phyloP scores from a whole-genome alignment of 2,113 vertebrate species.

The Osmerus eperlanus region DNA sequence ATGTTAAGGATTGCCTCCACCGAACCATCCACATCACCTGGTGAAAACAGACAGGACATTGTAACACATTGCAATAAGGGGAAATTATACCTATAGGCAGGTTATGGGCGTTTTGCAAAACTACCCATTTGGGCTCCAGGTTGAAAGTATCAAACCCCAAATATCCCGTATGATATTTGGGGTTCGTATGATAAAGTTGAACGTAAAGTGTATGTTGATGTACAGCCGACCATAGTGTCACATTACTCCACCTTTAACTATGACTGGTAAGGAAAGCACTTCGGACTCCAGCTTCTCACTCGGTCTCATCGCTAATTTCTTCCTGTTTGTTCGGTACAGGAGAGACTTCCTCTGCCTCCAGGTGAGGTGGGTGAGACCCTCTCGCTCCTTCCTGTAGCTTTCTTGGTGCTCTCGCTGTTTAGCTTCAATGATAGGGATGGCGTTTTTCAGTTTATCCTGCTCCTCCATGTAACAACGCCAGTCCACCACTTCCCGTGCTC shows the following conservation, averaged over 20 bases:
- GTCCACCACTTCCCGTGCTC: slow-evolving; percentile 84
- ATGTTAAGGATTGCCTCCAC: slow-evolving; percentile 87
- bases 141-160: too few species aligned
- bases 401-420: slow-evolving; percentile 80
- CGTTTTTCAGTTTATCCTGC: slow-evolving; percentile 73
- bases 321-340: slow-evolving; percentile 72
- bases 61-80: neutral
- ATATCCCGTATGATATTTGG: too few species aligned
- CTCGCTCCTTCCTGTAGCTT: slow-evolving; percentile 68
- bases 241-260: slow-evolving; percentile 85
- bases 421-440: slow-evolving; percentile 73
- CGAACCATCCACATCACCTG: slow-evolving; percentile 94
- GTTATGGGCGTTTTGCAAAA: neutral
- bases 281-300: slow-evolving; percentile 71
- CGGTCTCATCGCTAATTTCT: slow-evolving; percentile 40
- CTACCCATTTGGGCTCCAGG: too few species aligned
- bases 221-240: too few species aligned
- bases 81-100: neutral
- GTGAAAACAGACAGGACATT: neutral
- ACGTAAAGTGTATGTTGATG: too few species aligned
- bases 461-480: slow-evolving; percentile 80
- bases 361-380: slow-evolving; percentile 69
- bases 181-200: too few species aligned
- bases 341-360: slow-evolving; percentile 78
- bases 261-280: slow-evolving; percentile 65